Evolutionary conservation across 1,140 invertebrate genomes (phyloP), one percentile per base, ranked within the genome.

Genomic region (Caenorhabditis inopinata): DNA sequence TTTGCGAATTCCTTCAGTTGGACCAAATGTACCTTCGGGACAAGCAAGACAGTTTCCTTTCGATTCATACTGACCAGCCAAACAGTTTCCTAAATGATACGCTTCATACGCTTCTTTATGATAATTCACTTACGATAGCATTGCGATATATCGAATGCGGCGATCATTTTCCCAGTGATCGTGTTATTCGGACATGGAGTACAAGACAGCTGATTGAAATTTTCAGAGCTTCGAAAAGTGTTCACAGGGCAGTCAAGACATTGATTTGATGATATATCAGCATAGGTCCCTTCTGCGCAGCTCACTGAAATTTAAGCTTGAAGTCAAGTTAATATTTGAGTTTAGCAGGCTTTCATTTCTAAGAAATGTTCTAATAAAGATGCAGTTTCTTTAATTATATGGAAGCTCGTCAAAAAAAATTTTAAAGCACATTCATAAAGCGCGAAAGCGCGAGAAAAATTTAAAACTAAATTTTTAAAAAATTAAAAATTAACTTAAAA

Each of bases 71-170:
- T 68, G 32, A 21, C 58, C 58, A 11, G 6, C n/a, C 11, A 6
- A 2, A 21, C 58, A 68, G 58, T 38, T 68, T 7, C 11, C 58
- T 68, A 21, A 38, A 68, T 38, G 12, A 68, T 21, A 42, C 25
- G 21, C 6, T 2, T 42, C 14, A 14, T 42, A 5, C 38, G 38
- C 6, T 42, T 42, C 38, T 14, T n/a, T n/a, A n/a, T n/a, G n/a
- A n/a, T n/a, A 42, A 42, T 58, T 68, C 16, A 38, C 38, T 42
- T 68, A 68, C 58, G 16, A 42, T 68, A 68, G n/a, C 58, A 68
- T 21, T 68, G 58, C 9, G 58, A 68, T 42, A 21, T 18, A 21
- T 68, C 58, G 25, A 68, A 4, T 21, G 58, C 58, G 35, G 29
- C 58, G 11, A 18, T 68, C 1, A 68, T 32, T 11, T 68, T 32